These are phyloP conservation scores for Dasypogon diadema DNA, from an alignment of 2,888 invertebrate genomes.

Conservation along the genomic window DNA sequence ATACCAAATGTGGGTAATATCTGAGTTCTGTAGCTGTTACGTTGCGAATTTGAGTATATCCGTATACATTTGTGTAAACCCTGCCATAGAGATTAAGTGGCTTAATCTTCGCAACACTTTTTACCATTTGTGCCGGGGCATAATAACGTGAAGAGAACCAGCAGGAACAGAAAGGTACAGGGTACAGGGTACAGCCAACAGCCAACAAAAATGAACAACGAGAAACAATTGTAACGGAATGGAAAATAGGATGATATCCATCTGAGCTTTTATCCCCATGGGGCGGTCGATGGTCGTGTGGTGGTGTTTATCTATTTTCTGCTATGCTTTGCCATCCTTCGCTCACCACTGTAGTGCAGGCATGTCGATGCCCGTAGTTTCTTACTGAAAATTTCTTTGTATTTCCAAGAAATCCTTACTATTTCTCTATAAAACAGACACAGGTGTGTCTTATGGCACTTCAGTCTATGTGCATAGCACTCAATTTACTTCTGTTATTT, in stretches of 20 bases:
- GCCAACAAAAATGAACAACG: slow-evolving; percentile 39
- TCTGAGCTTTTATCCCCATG: slow-evolving; percentile 25
- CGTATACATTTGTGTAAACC: slow-evolving; percentile 31
- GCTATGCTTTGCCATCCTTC: background rate
- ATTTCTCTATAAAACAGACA: slow-evolving; percentile 45
- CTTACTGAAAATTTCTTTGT: slow-evolving; percentile 4
- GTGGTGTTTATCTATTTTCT: slow-evolving; percentile 28
- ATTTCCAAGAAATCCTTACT: slow-evolving; percentile 18
- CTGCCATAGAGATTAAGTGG: slow-evolving; percentile 41
- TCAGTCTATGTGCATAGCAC: slow-evolving; percentile 42
- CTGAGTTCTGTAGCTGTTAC: slow-evolving; percentile 16
- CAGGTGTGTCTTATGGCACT: slow-evolving; percentile 43
- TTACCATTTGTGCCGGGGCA: slow-evolving; percentile 34
- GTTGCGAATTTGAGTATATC: background rate
- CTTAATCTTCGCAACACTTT: slow-evolving; percentile 43
- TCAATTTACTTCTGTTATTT: slow-evolving; percentile 44
- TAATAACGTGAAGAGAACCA: slow-evolving; percentile 36
- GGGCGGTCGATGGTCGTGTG: slow-evolving; percentile 5
- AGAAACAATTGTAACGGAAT: slow-evolving; percentile 38
- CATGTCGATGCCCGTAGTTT: background rate
- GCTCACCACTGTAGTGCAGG: background rate
- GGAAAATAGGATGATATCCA: slow-evolving; percentile 47
- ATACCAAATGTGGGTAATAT: slow-evolving; percentile 39
- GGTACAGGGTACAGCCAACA: too few species aligned
- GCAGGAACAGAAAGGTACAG: background rate